These are phyloP conservation scores for Gonioctena quinquepunctata DNA, from an alignment of 1,140 invertebrate genomes.

Conservation along the genomic window DNA sequence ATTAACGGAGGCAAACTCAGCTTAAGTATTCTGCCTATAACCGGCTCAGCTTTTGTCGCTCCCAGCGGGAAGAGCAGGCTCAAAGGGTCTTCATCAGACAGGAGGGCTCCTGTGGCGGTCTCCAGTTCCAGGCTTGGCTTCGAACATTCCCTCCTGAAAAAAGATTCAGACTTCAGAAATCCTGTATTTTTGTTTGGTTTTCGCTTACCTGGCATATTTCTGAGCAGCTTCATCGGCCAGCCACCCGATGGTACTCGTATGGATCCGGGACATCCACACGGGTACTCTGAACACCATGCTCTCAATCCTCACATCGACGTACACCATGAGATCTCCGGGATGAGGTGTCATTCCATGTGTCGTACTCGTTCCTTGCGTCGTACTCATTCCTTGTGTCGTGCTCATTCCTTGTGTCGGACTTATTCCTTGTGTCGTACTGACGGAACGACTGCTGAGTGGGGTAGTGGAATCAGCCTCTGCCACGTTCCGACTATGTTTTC, in stretches of 20 bases:
- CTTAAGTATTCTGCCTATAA: slow-evolving; percentile 64
- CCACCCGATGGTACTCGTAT: slow-evolving; percentile 68
- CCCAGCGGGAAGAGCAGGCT: slow-evolving; percentile 62
- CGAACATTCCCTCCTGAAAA: slow-evolving; percentile 65
- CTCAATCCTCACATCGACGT: slow-evolving; percentile 67
- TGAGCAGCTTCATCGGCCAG: slow-evolving; percentile 69
- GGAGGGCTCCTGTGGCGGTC: slow-evolving; percentile 68
- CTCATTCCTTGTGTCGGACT: too few relatives aligned
- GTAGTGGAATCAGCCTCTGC: slow-evolving; percentile 29
- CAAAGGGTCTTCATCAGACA: slow-evolving; percentile 67
- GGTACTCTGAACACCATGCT: slow-evolving; percentile 68
- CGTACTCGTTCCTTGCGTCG: not conserved
- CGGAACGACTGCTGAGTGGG: too few relatives aligned
- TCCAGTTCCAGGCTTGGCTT: slow-evolving; percentile 66
- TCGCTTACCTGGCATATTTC: slow-evolving; percentile 67
- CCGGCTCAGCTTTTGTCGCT: slow-evolving; percentile 52
- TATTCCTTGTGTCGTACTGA: too few relatives aligned
- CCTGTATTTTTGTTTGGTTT: not conserved
- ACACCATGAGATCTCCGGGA: slow-evolving; percentile 37
- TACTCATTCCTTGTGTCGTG: too few relatives aligned
- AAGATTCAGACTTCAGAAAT: slow-evolving; percentile 25
- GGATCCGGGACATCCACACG: slow-evolving; percentile 61
- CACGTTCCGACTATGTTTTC: not conserved
- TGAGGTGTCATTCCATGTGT: slow-evolving; percentile 6
- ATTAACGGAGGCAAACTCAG: slow-evolving; percentile 67